Base-by-base conservation (phyloP, 2,113 vertebrate species). In the Cranoglanis bouderius region DNA sequence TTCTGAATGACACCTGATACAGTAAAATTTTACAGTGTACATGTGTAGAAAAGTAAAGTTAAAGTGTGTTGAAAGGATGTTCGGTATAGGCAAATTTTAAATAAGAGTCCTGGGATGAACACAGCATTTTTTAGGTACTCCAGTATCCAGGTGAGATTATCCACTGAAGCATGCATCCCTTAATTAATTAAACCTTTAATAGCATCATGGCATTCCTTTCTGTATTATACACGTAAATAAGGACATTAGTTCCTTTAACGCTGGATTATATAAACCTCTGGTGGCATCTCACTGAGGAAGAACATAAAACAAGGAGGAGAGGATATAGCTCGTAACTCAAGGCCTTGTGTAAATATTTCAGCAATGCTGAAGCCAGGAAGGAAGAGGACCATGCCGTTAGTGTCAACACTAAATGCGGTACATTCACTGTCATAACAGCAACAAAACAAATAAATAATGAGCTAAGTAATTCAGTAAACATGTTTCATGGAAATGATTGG, bases 361-460 rank as follows among this genome's bases (percentile, higher is more conserved):
- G 46, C 75, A 78, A 77, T 57, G 38, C 59, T 75, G 57, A 87
- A 78, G 51, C 8, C 16, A 92, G 90, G 87, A 88, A 88, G 89
- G 70, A 88, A 87, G 88, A 53, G 49, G 67, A 77, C 63, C 72
- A 46, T 57, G 61, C 51, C 32, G 43, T 38, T 70, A 82, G 77
- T 87, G 38, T 65, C 88, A 84, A 16, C 61, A 59, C 14, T 84
- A 65, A 53, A 82, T 84, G 55, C 6, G 38, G 43, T 80, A 51
- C 46, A 84, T 85, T 49, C 46, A 53, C 13, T 57, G 38, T 49
- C 87, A 87, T 32, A 18, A 75, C 70, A 57, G 2, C 21, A 55
- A 51, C 8, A 8, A 49, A 21, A 74, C 70, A 78, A 77, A 83
- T 26, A 70, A 57, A 18, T 8, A 21, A 43, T 67, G 12, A 35